A percentile compares a stretch with the other conserved stretches of the same genome.
phyloP scores from a whole-genome alignment of 2,797 vertebrate genomes.

The Bucorvus abyssinicus region DNA sequence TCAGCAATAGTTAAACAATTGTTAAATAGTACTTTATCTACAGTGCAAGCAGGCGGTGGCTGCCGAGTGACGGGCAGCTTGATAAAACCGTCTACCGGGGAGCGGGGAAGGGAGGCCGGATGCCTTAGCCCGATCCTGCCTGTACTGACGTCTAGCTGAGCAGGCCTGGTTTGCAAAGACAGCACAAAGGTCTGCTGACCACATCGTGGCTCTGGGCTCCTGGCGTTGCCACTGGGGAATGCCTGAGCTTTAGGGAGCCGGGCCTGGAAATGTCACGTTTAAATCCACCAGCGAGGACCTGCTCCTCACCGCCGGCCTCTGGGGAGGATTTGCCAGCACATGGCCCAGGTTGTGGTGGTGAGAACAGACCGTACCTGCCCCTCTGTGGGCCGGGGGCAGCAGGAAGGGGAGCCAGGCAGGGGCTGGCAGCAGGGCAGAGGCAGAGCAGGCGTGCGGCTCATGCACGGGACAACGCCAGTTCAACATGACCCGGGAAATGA shows the following conservation, averaged over 20 bases:
- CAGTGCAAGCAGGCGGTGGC: background rate
- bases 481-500: background rate
- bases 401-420: background rate
- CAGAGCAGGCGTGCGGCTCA: accelerated
- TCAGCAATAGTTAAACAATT: background rate
- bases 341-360: accelerated
- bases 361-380: background rate
- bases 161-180: background rate
- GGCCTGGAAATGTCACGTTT: background rate
- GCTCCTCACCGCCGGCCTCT: accelerated
- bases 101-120: background rate
- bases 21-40: constrained; percentile 29
- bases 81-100: background rate
- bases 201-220: accelerated
- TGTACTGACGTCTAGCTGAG: accelerated
- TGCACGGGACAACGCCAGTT: accelerated
- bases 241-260: background rate
- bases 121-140: background rate
- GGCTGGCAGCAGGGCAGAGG: background rate
- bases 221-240: background rate
- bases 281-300: accelerated
- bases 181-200: background rate
- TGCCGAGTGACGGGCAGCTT: background rate
- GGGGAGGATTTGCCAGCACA: background rate
- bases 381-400: background rate